Evolutionary conservation across 2,888 invertebrate genomes (phyloP).

Genomic region (Drosophila planitibia): DNA sequence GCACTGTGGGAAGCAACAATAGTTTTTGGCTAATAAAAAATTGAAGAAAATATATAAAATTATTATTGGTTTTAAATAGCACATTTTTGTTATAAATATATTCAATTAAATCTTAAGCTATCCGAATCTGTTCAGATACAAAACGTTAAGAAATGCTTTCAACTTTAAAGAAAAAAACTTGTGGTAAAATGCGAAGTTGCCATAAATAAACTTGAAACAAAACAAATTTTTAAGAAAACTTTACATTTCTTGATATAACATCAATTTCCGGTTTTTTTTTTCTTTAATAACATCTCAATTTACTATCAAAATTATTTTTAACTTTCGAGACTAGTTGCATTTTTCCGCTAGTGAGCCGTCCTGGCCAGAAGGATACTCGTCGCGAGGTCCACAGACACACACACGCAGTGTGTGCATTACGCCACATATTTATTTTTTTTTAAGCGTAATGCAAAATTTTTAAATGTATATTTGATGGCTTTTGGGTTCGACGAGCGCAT

Average conservation of each 20-base stretch:
- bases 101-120: background rate
- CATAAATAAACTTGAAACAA: background rate
- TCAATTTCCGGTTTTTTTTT: background rate
- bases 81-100: background rate
- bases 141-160: background rate
- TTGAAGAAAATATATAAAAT: background rate
- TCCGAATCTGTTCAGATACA: background rate
- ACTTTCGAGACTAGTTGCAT: background rate
- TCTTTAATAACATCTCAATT: background rate
- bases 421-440: background rate
- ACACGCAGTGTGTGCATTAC: conserved; percentile 1
- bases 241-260: background rate
- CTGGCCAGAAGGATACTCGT: background rate
- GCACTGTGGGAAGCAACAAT: background rate
- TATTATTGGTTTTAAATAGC: background rate
- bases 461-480: conserved; percentile 56
- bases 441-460: conserved; percentile 29
- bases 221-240: background rate
- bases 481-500: conserved; percentile 36
- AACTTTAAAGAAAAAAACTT: background rate
- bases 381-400: background rate
- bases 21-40: background rate
- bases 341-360: background rate
- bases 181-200: background rate
- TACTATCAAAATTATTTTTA: background rate